Base-by-base conservation (phyloP, 2,113 vertebrate species). In the Formicarius rufipectus region DNA sequence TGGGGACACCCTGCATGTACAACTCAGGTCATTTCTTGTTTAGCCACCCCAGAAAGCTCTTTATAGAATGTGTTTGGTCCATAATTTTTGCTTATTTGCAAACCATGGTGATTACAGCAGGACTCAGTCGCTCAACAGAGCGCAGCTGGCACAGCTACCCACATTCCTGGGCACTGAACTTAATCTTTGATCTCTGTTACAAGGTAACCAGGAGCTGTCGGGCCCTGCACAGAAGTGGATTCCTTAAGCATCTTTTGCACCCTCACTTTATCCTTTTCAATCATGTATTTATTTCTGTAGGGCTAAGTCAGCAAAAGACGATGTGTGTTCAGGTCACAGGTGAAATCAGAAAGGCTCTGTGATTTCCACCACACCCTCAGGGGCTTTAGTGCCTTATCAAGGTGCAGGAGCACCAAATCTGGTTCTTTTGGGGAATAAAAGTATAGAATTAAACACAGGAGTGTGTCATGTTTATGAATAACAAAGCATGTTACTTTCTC, bases 191-290 rank as follows among this genome's bases (percentile, higher is more conserved):
- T 66, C 88, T 78, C 67, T 53, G 73, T 74, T 93, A 67, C 14
- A 92, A 37, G 87, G 77, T 95, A 92, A 93, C 83, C 21, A 11
- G n/a, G 45, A 62, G 75, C 64, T 47, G 37, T 47, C 52, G 40
- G 64, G 23, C 33, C 22, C 60, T 53, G 75, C 53, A 11, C 67
- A 21, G 42, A 50, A 55, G 9, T 55, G 50, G 22, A 27, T 82
- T 84, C 59, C 50, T 58, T 59, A 21, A 39, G 53, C 22, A 18
- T 40, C 33, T 73, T n/a, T 63, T 55, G 37, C 4, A 6, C 42
- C 5, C 39, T 52, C 24, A 2, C 14, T 74, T 82, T 7, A 2
- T 28, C 10, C 58, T 68, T 71, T n/a, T 37, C 66, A 58, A 7
- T 72, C 30, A 21, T 18, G 8, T 75, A 20, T 3, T 13, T 55